Evolutionary conservation across 2,113 vertebrate species (phyloP).

Genomic region (Prinia subflava): DNA sequence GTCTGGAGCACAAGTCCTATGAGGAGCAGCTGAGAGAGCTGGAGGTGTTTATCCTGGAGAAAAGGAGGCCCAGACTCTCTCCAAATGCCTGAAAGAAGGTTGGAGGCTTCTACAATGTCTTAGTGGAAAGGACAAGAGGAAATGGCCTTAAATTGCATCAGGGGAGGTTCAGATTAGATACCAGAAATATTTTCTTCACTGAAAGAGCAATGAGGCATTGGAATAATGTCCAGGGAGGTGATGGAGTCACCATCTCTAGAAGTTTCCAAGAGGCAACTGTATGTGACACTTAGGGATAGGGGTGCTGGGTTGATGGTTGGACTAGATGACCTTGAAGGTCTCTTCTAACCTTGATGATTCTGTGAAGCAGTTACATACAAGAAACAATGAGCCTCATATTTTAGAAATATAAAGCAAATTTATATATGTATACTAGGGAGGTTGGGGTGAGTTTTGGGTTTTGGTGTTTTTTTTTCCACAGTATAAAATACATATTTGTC

Average conservation of each 20-base stretch:
- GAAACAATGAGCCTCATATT: background rate
- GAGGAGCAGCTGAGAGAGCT: background rate
- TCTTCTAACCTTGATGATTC: background rate
- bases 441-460: background rate
- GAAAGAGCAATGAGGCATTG: background rate
- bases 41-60: background rate
- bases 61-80: background rate
- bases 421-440: background rate
- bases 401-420: background rate
- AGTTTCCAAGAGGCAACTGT: background rate
- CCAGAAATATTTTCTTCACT: background rate
- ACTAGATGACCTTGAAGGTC: background rate
- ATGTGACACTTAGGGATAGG: background rate
- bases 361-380: background rate
- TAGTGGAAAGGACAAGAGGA: background rate
- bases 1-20: background rate
- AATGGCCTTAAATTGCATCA: background rate
- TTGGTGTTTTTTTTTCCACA: background rate
- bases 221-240: background rate
- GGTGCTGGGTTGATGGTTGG: background rate
- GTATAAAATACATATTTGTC: background rate
- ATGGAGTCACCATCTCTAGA: background rate
- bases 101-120: background rate
- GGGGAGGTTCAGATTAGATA: background rate
- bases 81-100: background rate